Evolutionary conservation across 2,888 invertebrate species (phyloP).

Genomic region (Dasysyrphus tricinctus): DNA sequence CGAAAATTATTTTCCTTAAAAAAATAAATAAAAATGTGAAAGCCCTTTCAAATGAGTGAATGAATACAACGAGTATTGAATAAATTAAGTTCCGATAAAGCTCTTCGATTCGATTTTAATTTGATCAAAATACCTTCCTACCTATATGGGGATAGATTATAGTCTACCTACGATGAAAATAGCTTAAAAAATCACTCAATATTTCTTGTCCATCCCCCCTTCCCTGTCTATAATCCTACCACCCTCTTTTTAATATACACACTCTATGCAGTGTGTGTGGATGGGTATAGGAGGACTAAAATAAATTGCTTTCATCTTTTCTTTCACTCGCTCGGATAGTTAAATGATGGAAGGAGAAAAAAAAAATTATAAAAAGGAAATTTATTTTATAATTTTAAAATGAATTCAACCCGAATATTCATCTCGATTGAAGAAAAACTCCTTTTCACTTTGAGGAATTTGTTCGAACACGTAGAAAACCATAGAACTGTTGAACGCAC

Average conservation of each 20-base stretch:
- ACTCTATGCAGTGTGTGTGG: neutral
- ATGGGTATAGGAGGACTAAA: neutral
- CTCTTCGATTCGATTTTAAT: slow-evolving; percentile 15
- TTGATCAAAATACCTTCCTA: slow-evolving; percentile 18
- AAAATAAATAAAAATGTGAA: neutral
- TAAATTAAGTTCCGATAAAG: slow-evolving; percentile 19
- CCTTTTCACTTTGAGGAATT: slow-evolving; percentile 24
- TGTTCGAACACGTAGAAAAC: slow-evolving; percentile 48
- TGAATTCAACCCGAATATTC: slow-evolving; percentile 70
- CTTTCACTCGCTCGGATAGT: slow-evolving; percentile 55
- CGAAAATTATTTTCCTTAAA: neutral
- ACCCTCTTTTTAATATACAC: neutral
- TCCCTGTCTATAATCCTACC: neutral
- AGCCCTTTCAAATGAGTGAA: neutral
- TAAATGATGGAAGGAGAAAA: slow-evolving; percentile 40
- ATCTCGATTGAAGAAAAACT: slow-evolving; percentile 25
- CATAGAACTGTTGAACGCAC: slow-evolving; percentile 36
- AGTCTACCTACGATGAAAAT: neutral
- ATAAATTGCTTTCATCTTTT: slow-evolving; percentile 57
- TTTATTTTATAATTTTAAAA: slow-evolving; percentile 48
- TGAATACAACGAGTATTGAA: slow-evolving; percentile 4
- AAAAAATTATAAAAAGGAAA: slow-evolving; percentile 7
- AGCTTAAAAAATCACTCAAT: neutral
- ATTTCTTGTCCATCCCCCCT: slow-evolving; percentile 6
- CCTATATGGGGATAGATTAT: neutral